Evolutionary conservation across 2,888 invertebrate genomes (phyloP).

Genomic region (Sinohyriopsis cumingii): DNA sequence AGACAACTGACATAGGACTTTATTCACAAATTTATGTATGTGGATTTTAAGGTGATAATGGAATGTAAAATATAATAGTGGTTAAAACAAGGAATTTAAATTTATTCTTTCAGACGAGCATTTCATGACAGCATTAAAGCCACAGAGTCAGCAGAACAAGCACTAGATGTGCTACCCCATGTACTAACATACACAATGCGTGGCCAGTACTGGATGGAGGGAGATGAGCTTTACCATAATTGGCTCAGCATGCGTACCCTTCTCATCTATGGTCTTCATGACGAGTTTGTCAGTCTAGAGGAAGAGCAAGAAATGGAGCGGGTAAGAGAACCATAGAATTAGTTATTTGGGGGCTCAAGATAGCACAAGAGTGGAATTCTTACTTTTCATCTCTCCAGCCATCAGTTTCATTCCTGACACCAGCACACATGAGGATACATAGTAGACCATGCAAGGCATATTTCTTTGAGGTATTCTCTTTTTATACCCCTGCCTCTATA

Average conservation of each 20-base stretch:
- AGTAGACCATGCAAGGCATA: too few relatives aligned
- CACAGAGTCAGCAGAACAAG: slow-evolving; percentile 43
- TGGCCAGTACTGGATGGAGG: slow-evolving; percentile 81
- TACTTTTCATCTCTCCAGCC: too few relatives aligned
- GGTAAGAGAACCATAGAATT: slow-evolving; percentile 68
- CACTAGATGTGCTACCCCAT: slow-evolving; percentile 66
- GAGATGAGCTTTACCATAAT: slow-evolving; percentile 80
- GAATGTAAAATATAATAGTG: neutral
- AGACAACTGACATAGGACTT: too few relatives aligned
- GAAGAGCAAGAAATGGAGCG: slow-evolving; percentile 83
- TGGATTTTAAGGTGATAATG: too few relatives aligned
- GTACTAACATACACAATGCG: slow-evolving; percentile 75
- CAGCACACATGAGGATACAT: too few relatives aligned
- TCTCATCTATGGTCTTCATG: slow-evolving; percentile 79
- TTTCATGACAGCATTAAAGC: slow-evolving; percentile 33
- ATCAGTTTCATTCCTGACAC: too few relatives aligned
- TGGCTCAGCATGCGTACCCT: slow-evolving; percentile 79
- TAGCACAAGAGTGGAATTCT: too few relatives aligned
- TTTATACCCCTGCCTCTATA: too few relatives aligned
- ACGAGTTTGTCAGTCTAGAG: slow-evolving; percentile 79
- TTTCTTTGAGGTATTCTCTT: too few relatives aligned
- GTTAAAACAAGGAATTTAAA: too few relatives aligned
- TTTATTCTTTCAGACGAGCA: slow-evolving; percentile 43
- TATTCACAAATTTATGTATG: too few relatives aligned
- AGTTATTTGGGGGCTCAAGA: too few relatives aligned